Evolutionary conservation across 1,140 invertebrate genomes (phyloP).

Genomic region (Drosophila nigromelanica): DNA sequence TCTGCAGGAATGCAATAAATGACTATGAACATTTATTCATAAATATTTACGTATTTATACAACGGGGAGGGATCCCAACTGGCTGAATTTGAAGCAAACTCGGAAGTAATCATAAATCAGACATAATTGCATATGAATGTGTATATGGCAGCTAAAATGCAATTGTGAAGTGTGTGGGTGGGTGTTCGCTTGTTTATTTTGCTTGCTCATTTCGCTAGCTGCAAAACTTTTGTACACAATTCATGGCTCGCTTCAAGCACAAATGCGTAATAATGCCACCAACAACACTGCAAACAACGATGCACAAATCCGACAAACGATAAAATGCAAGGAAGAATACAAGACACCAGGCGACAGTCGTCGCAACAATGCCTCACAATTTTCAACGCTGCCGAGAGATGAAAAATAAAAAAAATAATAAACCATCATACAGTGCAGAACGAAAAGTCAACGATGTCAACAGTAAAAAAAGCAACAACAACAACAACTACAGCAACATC

Average conservation of each 20-base stretch:
- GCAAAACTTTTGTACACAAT: constrained; percentile 73
- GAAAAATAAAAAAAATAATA: neutral
- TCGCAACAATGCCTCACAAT: constrained; percentile 74
- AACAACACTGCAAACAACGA: constrained; percentile 45
- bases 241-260: constrained; percentile 74
- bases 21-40: neutral
- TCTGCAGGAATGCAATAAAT: neutral
- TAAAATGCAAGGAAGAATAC: constrained; percentile 35
- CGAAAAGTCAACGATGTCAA: constrained; percentile 17
- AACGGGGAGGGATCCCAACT: constrained; percentile 27
- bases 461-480: constrained; percentile 8
- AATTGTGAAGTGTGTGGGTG: constrained; percentile 10
- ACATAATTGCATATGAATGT: constrained; percentile 54
- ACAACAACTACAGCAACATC: constrained; percentile 23
- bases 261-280: constrained; percentile 75
- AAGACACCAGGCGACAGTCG: constrained; percentile 53
- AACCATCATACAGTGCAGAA: neutral
- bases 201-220: constrained; percentile 60
- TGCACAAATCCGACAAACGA: constrained; percentile 49
- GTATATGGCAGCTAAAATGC: constrained; percentile 18
- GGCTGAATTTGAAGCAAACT: constrained; percentile 42
- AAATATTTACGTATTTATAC: neutral
- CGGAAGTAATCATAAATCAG: constrained; percentile 64
- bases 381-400: constrained; percentile 25
- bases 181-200: constrained; percentile 60